Conservation (phyloP, 2,113 vertebrate genomes). For the Carettochelys insculpta region DNA sequence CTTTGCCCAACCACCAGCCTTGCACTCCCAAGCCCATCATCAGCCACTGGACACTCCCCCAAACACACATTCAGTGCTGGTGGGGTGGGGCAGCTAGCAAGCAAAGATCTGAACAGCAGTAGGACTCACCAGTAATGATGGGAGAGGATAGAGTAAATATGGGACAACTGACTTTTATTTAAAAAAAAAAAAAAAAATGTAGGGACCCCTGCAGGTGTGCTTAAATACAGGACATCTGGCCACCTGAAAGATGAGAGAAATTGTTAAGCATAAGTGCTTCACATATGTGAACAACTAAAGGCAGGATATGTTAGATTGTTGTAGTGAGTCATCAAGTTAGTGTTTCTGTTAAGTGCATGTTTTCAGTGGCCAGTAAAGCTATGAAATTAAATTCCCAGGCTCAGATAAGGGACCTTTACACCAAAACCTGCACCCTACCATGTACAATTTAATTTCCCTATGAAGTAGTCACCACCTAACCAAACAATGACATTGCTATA, state of each 20-base stretch:
- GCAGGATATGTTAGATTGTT: not conserved
- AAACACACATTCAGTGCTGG: no score
- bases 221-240: no score
- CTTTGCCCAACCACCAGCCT: no score
- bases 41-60: no score
- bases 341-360: not conserved
- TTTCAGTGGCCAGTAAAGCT: not conserved
- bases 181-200: no score
- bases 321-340: not conserved
- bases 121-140: no score
- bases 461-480: not conserved
- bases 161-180: no score
- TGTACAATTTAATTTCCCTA: not conserved
- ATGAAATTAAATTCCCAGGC: not conserved
- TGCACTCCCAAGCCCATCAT: no score
- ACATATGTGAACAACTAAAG: not conserved
- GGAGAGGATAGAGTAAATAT: no score
- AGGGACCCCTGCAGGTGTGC: no score
- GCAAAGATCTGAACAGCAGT: no score
- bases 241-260: not conserved
- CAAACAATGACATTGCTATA: not conserved
- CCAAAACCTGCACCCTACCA: not conserved
- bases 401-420: not conserved
- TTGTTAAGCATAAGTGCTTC: not conserved
- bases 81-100: no score